Percentiles rank a stretch among this genome's conserved stretches.
Evolutionary conservation across 1,140 invertebrate species (phyloP).

Genomic region (Aphidius gifuensis): DNA sequence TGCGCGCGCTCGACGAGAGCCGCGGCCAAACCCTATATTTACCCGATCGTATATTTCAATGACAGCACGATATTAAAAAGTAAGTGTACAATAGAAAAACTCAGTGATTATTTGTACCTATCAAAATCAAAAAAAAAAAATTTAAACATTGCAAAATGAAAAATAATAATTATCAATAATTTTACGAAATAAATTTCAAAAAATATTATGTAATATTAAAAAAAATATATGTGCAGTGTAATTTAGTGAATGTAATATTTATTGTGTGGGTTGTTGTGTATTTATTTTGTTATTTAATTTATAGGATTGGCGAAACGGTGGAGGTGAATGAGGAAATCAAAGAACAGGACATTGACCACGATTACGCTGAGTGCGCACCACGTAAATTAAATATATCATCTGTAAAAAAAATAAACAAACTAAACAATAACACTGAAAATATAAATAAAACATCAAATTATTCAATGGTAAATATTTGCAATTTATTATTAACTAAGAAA

Average conservation of each 20-base stretch:
- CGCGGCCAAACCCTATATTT: constrained; percentile 37
- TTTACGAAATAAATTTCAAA: neutral
- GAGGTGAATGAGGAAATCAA: neutral
- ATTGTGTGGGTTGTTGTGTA: no score
- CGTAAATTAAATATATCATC: neutral
- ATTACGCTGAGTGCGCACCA: constrained; percentile 5
- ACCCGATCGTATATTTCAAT: constrained; percentile 19
- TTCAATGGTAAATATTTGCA: constrained; percentile 1
- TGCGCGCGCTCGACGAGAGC: constrained; percentile 39
- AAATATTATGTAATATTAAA: neutral
- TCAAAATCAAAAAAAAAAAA: neutral
- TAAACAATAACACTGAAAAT: neutral
- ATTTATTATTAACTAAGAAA: no score
- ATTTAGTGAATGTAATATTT: no score
- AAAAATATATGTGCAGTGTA: no score
- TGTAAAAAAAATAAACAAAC: neutral
- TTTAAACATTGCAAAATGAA: neutral
- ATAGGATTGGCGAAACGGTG: neutral
- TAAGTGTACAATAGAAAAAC: no score
- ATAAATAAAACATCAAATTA: neutral
- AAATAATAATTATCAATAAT: neutral
- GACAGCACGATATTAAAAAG: constrained; percentile 19
- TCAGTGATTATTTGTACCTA: neutral
- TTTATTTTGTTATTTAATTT: no score
- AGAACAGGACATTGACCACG: constrained; percentile 5